Conservation (phyloP, 2,113 vertebrate genomes). For the Elgaria multicarinata region DNA sequence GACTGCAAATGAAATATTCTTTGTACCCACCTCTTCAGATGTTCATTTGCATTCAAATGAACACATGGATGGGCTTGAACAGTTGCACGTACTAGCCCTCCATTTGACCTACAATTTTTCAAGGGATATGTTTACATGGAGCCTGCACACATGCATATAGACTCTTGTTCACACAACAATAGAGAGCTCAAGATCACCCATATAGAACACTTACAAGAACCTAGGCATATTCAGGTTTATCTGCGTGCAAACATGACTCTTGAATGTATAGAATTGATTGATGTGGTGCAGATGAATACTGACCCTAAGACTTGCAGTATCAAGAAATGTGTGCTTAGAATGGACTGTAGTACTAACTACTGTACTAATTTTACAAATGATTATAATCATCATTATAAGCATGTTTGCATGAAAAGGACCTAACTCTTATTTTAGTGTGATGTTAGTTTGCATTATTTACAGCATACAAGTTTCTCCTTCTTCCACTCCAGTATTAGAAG, state of each 20-base stretch:
- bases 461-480: not conserved
- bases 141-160: not conserved
- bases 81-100: not conserved
- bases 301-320: not conserved
- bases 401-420: too few species aligned
- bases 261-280: not conserved
- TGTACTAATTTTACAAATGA: too few species aligned
- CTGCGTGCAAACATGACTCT: not conserved
- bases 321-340: not conserved
- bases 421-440: not conserved
- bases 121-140: not conserved
- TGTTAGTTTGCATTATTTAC: not conserved
- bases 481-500: not conserved
- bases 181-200: not conserved
- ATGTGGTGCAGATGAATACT: not conserved
- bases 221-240: not conserved
- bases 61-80: not conserved
- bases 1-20: not conserved
- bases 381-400: not conserved
- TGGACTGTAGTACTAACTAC: not conserved
- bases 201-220: not conserved
- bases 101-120: not conserved
- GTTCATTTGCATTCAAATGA: not conserved
- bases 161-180: not conserved
- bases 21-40: not conserved